Base-by-base conservation (phyloP, 2,888 invertebrate genomes). In the Cremastinae sp. region DNA sequence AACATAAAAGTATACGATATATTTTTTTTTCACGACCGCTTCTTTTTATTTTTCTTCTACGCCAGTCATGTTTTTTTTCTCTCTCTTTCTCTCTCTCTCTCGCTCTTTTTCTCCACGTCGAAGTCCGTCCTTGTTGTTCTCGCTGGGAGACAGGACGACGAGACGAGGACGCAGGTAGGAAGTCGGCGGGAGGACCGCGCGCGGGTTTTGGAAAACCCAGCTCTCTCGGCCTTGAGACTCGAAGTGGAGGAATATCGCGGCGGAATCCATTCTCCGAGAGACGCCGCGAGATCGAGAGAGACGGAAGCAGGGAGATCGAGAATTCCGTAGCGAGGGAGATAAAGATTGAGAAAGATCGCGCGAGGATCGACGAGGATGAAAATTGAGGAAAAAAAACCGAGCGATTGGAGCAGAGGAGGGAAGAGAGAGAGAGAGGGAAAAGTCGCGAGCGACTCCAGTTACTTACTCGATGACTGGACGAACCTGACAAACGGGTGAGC, bases 201-300 rank as follows among this genome's bases (percentile, higher is more conserved):
- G 81, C 83, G 81, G 82, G 85, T 85, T 87, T 88, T 87, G 86
- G 86, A 87, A 88, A 88, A 86, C 84, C 84, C 84, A 81, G 68
- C 66, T 56, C 61, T 59, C 81, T 78, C 85, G 88, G 85, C 88
- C 87, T 88, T 88, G 85, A 84, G 79, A 82, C 80, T 78, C 80
- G 45, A 28, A 54, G 61, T 8, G 18, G 20, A n/a, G 45, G 47
- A 20, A 10, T n/a, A n/a, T 61, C 34, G 73, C 69, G 76, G 49
- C 71, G 65, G 74, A 41, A 18, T 58, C 79, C 81, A 77, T 80
- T 81, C 81, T 80, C 77, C 79, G 20, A 49, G 14, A 28, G 54
- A 45, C 10, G 10, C 61, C 65, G 61, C 45, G 61, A 70, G 69
- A 54, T 43, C 54, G 65, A 58, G 53, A 68, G 38, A 36, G 49